Percentiles rank a stretch among this genome's conserved stretches.
These are phyloP conservation scores for Theristus sp. DNA, from an alignment of 2,888 invertebrate genomes.

Conservation along the genomic window DNA sequence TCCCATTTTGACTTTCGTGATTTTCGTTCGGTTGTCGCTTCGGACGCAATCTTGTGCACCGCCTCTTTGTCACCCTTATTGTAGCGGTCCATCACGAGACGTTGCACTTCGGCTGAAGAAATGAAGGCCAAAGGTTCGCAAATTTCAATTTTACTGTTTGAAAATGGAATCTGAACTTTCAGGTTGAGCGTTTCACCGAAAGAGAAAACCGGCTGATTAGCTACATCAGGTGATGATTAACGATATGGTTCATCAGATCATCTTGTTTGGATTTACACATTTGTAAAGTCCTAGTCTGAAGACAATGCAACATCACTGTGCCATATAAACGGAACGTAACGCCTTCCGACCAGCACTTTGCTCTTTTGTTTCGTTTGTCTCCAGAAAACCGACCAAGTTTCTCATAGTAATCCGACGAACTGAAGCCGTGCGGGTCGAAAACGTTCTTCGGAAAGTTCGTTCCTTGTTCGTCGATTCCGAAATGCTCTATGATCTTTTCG, in stretches of 20 bases:
- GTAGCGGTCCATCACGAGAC: not conserved
- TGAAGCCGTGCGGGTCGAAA: constrained; percentile 80
- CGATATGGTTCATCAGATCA: too few relatives aligned
- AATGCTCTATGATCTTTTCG: constrained; percentile 80
- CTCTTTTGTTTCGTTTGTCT: too few relatives aligned
- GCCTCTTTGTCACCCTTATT: not conserved
- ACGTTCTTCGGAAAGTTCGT: constrained; percentile 76
- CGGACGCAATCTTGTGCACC: too few relatives aligned
- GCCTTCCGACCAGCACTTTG: too few relatives aligned
- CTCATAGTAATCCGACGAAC: constrained; percentile 76
- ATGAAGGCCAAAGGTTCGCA: too few relatives aligned
- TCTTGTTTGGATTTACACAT: too few relatives aligned
- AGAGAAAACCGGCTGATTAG: not conserved
- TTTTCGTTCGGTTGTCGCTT: not conserved
- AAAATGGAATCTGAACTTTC: too few relatives aligned
- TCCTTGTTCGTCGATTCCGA: constrained; percentile 82
- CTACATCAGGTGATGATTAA: too few relatives aligned
- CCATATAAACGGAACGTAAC: too few relatives aligned
- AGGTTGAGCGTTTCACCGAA: not conserved
- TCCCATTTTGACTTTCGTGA: not conserved
- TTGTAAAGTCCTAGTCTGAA: too few relatives aligned
- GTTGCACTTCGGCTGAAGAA: not conserved
- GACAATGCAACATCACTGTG: too few relatives aligned
- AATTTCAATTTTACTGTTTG: too few relatives aligned
- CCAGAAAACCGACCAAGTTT: constrained; percentile 42